Evolutionary conservation across 2,113 vertebrate species (phyloP).

Genomic region (Cisticola juncidis): DNA sequence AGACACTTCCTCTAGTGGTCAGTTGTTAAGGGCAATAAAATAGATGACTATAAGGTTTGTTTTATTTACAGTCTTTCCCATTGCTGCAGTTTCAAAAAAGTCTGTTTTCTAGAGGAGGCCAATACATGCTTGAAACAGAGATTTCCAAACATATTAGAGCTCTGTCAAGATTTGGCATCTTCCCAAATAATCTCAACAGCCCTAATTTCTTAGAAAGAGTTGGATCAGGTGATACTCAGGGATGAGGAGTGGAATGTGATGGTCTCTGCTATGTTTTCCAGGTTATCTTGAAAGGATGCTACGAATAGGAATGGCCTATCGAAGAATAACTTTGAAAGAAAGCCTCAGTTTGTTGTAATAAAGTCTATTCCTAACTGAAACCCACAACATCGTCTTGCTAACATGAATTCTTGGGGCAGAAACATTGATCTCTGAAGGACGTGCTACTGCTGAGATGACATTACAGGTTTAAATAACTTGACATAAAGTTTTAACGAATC

Average conservation of each 20-base stretch:
- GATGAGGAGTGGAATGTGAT: neutral
- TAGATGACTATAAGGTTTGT: neutral
- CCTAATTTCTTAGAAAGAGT: neutral
- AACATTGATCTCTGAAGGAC: neutral
- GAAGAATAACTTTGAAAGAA: neutral
- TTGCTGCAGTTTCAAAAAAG: neutral
- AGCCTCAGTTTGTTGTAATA: neutral
- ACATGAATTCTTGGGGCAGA: neutral
- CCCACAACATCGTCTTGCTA: neutral
- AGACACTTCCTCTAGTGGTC: conserved; percentile 84
- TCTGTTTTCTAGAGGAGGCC: neutral
- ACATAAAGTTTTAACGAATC: neutral
- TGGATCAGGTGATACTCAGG: neutral
- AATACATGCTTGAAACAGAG: neutral
- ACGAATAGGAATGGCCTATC: neutral
- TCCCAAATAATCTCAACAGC: neutral
- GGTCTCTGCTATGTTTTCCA: neutral
- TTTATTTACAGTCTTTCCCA: neutral
- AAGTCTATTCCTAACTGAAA: neutral
- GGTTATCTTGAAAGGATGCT: neutral
- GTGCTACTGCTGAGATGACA: neutral
- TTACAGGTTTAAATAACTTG: neutral
- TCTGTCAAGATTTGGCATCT: neutral
- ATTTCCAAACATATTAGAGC: neutral
- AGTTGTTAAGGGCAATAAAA: conserved; percentile 78